These are phyloP conservation scores for Chironomus tepperi DNA, from an alignment of 1,140 invertebrate genomes.

Conservation along the genomic window DNA sequence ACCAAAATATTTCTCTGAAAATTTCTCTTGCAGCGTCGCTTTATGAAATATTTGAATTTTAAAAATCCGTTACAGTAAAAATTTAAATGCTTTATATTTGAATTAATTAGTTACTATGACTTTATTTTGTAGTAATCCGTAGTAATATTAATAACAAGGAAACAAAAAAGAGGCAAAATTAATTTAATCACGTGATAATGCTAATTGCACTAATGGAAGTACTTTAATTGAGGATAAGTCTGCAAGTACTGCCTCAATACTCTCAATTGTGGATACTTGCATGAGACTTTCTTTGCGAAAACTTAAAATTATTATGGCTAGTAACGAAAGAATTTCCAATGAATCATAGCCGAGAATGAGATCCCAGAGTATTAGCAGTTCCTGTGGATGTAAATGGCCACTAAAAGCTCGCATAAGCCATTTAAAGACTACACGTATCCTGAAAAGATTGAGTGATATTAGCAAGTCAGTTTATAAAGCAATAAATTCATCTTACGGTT, in stretches of 20 bases:
- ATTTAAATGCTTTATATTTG: not conserved
- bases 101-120: not conserved
- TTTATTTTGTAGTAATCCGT: conserved; percentile 4
- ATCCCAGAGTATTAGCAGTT: conserved; percentile 87
- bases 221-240: conserved; percentile 85
- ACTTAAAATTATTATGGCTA: conserved; percentile 83
- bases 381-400: conserved; percentile 84
- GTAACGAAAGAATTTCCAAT: conserved; percentile 75
- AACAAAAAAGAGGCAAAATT: not conserved
- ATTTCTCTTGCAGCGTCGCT: too few species aligned
- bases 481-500: conserved; percentile 64
- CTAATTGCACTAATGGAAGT: conserved; percentile 69
- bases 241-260: conserved; percentile 80
- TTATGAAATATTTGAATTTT: too few species aligned
- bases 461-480: conserved; percentile 26
- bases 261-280: conserved; percentile 74
- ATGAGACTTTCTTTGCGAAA: conserved; percentile 88
- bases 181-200: conserved; percentile 40
- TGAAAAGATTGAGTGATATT: conserved; percentile 38
- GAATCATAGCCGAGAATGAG: conserved; percentile 85
- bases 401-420: conserved; percentile 94
- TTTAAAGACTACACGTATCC: conserved; percentile 84
- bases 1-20: too few species aligned
- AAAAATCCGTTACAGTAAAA: too few species aligned
- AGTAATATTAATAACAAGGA: conserved; percentile 2